Percentiles rank a stretch among this genome's conserved stretches.
These are phyloP conservation scores for Idaea aversata DNA, from an alignment of 2,888 invertebrate genomes.

Conservation along the genomic window DNA sequence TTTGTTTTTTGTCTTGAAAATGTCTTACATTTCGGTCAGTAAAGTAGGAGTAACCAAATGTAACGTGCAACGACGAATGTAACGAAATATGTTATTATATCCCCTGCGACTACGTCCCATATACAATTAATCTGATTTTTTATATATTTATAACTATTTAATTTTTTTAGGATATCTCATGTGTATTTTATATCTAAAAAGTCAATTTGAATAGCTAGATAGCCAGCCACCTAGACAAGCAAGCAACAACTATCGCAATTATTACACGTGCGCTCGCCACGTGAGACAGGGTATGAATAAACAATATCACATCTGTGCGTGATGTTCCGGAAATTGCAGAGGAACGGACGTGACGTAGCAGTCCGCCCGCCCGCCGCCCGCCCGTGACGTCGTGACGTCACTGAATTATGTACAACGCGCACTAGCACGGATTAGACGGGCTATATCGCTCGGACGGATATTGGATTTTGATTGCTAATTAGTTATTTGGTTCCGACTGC, in stretches of 20 bases:
- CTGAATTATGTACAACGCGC: background rate
- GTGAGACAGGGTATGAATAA: background rate
- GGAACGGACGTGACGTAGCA: background rate
- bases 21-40: too few relatives aligned
- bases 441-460: background rate
- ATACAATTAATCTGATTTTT: too few relatives aligned
- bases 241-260: background rate
- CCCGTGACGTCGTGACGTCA: background rate
- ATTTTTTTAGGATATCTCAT: too few relatives aligned
- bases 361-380: too few relatives aligned
- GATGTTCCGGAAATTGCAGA: background rate
- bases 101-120: too few relatives aligned
- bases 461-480: slow-evolving; percentile 1
- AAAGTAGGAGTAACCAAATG: too few relatives aligned
- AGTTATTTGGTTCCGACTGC: background rate
- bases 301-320: background rate
- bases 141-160: too few relatives aligned
- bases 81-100: too few relatives aligned
- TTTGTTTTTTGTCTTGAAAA: too few relatives aligned
- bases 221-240: background rate
- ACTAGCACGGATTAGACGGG: background rate
- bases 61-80: too few relatives aligned
- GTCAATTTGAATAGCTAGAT: background rate
- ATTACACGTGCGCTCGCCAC: background rate
- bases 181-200: too few relatives aligned